Evolutionary conservation across 2,113 vertebrate genomes (phyloP), one percentile per base, ranked within the genome.

Genomic region (Aplodontia rufa): DNA sequence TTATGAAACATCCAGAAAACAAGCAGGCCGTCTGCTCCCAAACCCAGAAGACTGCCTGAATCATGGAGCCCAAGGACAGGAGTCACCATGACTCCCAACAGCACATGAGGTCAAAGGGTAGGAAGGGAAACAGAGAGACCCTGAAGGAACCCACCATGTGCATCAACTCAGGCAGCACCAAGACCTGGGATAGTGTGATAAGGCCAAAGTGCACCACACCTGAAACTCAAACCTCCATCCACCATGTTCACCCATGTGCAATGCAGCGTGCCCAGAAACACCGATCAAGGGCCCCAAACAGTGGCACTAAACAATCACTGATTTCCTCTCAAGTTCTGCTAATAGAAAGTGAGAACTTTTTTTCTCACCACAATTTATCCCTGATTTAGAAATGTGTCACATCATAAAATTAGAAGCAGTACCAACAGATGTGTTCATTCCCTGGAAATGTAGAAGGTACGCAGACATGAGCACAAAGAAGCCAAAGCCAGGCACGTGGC

Each of bases 371-470:
- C 22, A 14, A n/a, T 14, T 32, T 8, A 79, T 49, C 53, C 87
- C n/a, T 37, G 40, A 58, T n/a, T 93, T 35, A n/a, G 14, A 71
- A 79, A 49, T 37, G 22, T 0, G 7, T 42, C 66, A 19, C 3
- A 49, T 20, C 28, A 55, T 66, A 58, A 24, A 26, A 2, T 5
- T 0, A 37, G 66, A 80, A 66, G 35, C 26, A 49, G 26, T 2
- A 10, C 14, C 55, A 8, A 6, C 3, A 20, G 75, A 42, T 0
- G 1, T 20, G 5, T 8, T 58, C 66, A 2, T 11, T 1, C 32
- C 74, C 51, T 20, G 17, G 26, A 4, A 53, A 28, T 2, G 11
- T 1, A 19, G 40, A 8, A 60, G 30, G 14, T 14, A 17, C 24
- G 19, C 16, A 17, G 28, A 19, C 26, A 11, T 2, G 11, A 60